Evolutionary conservation across 2,888 invertebrate species (phyloP).

Genomic region (Caenorhabditis drosophilae): DNA sequence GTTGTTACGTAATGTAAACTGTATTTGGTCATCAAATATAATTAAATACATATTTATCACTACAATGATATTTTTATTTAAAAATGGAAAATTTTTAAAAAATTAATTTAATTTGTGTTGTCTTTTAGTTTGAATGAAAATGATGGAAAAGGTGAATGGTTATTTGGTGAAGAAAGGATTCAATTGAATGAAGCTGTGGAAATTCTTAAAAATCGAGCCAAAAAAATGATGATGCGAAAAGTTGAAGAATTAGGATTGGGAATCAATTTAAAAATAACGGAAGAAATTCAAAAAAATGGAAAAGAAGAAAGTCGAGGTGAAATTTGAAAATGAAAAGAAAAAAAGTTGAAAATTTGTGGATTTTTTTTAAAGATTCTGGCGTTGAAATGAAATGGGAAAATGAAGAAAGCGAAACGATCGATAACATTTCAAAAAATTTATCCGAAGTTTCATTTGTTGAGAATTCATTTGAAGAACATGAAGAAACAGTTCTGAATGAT

Average conservation of each 20-base stretch:
- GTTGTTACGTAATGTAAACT: no score
- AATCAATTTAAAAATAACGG: constrained; percentile 10
- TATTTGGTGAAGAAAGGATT: constrained; percentile 48
- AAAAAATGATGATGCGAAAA: constrained; percentile 7
- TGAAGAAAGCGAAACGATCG: no score
- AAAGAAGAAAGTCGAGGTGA: constrained; percentile 12
- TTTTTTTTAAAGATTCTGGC: no score
- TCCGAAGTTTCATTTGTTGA: constrained; percentile 1
- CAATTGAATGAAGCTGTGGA: constrained; percentile 34
- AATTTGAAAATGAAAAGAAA: constrained; percentile 22
- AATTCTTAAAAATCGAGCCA: constrained; percentile 31
- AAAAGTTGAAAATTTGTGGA: constrained; percentile 11
- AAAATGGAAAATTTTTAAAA: not conserved
- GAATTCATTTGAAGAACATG: not conserved
- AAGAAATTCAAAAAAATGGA: constrained; percentile 3
- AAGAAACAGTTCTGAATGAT: not conserved
- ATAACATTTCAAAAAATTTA: not conserved
- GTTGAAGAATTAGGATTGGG: constrained; percentile 34
- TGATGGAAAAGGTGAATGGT: constrained; percentile 49
- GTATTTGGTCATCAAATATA: no score
- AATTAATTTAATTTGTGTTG: not conserved
- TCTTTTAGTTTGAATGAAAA: constrained; percentile 27
- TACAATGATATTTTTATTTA: not conserved
- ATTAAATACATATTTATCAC: no score
- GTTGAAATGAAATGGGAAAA: no score